These are phyloP conservation scores for Tiliacea citrago DNA, from an alignment of 2,888 invertebrate genomes.

Conservation along the genomic window DNA sequence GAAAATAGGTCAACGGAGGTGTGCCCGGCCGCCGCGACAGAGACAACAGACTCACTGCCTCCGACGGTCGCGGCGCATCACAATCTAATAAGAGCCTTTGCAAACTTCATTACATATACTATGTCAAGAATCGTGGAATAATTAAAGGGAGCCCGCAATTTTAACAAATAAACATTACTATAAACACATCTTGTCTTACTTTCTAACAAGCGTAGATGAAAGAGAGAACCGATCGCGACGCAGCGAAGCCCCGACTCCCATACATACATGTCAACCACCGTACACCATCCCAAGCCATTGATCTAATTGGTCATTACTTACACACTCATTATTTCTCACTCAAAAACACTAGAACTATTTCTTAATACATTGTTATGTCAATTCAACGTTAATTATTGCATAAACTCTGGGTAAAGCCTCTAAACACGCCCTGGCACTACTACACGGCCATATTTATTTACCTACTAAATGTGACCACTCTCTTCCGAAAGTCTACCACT, in stretches of 20 bases:
- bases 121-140: conserved; percentile 59
- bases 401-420: conserved; percentile 24
- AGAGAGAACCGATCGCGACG: conserved; percentile 79
- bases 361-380: conserved; percentile 34
- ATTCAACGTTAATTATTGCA: conserved; percentile 30
- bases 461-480: conserved; percentile 73
- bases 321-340: conserved; percentile 63
- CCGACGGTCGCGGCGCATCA: conserved; percentile 77
- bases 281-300: conserved; percentile 82
- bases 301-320: conserved; percentile 79
- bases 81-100: conserved; percentile 77
- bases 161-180: conserved; percentile 74
- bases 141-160: conserved; percentile 66
- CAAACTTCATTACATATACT: conserved; percentile 76
- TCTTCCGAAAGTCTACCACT: conserved; percentile 2
- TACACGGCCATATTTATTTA: conserved; percentile 88
- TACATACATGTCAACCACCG: conserved; percentile 79
- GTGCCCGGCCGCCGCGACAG: conserved; percentile 86
- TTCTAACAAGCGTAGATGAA: conserved; percentile 78
- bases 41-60: conserved; percentile 83
- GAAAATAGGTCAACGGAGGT: conserved; percentile 91
- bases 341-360: conserved; percentile 40
- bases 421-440: conserved; percentile 72
- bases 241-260: conserved; percentile 79
- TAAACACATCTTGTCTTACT: conserved; percentile 78